Percentiles rank a stretch among this genome's conserved stretches.
Evolutionary conservation across 2,113 vertebrate genomes (phyloP).

Genomic region (Malurus elegans): DNA sequence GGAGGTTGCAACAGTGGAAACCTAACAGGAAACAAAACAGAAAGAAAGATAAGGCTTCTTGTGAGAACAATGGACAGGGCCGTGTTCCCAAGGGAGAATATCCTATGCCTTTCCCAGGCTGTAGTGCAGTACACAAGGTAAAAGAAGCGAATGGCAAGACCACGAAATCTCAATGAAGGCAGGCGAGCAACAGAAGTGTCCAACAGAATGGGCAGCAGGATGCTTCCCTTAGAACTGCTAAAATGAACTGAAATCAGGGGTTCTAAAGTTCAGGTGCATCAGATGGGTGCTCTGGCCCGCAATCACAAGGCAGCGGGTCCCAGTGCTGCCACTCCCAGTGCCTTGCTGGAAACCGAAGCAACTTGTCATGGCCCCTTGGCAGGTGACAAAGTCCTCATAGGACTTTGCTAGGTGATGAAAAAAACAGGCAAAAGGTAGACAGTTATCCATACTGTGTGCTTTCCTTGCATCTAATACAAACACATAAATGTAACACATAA

Average conservation of each 20-base stretch:
- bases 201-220: not conserved
- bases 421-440: not conserved
- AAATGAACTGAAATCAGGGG: not conserved
- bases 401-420: not conserved
- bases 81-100: not conserved
- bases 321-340: fast-evolving
- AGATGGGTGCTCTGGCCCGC: fast-evolving
- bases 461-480: not conserved
- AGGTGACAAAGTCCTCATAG: not conserved
- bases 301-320: fast-evolving
- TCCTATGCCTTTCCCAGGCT: not conserved
- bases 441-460: not conserved
- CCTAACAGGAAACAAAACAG: not conserved
- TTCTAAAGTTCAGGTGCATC: not conserved
- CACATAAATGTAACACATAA: not conserved
- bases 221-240: not conserved
- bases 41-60: not conserved
- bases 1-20: not conserved
- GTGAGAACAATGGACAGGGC: fast-evolving
- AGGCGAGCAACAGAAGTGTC: not conserved
- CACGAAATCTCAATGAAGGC: fast-evolving
- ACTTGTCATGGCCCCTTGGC: not conserved
- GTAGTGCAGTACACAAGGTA: not conserved
- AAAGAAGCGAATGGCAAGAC: fast-evolving
- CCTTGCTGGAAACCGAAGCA: not conserved